These are phyloP conservation scores for Gracilinanus agilis DNA, from an alignment of 2,113 vertebrate genomes.

Conservation along the genomic window DNA sequence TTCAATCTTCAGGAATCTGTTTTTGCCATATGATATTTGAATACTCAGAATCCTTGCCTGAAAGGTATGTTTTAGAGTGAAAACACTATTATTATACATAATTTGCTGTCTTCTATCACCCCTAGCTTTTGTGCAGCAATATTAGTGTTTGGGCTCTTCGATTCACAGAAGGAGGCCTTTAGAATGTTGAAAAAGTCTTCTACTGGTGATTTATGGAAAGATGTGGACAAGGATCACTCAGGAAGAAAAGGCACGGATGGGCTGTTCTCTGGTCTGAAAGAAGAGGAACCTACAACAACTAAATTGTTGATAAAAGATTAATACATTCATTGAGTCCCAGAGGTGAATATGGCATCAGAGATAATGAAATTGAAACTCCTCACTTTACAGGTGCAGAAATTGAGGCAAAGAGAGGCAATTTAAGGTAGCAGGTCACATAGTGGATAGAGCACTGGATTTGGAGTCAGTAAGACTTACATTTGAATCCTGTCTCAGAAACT, in stretches of 20 bases:
- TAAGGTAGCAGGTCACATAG: neutral
- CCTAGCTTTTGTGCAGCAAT: conserved; percentile 50
- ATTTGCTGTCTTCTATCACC: conserved; percentile 71
- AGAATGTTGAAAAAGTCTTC: neutral
- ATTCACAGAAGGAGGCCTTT: neutral
- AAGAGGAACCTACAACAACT: neutral
- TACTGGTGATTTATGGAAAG: neutral
- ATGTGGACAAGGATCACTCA: neutral
- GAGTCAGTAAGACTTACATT: neutral
- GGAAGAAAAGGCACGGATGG: neutral
- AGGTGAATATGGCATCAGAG: neutral
- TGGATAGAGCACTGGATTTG: neutral
- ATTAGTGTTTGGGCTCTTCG: conserved; percentile 46
- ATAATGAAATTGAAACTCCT: neutral
- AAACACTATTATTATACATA: conserved; percentile 73
- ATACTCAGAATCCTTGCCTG: conserved; percentile 33
- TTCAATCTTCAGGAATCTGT: conserved; percentile 34
- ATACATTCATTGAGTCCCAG: neutral
- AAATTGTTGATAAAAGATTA: neutral
- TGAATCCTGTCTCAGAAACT: neutral
- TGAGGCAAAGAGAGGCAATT: neutral
- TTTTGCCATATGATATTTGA: conserved; percentile 53
- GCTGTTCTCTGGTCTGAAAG: neutral
- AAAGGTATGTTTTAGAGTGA: conserved; percentile 73
- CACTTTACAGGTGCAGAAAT: neutral